Conservation (phyloP, 2,797 vertebrate genomes). For the Falco rusticolus region DNA sequence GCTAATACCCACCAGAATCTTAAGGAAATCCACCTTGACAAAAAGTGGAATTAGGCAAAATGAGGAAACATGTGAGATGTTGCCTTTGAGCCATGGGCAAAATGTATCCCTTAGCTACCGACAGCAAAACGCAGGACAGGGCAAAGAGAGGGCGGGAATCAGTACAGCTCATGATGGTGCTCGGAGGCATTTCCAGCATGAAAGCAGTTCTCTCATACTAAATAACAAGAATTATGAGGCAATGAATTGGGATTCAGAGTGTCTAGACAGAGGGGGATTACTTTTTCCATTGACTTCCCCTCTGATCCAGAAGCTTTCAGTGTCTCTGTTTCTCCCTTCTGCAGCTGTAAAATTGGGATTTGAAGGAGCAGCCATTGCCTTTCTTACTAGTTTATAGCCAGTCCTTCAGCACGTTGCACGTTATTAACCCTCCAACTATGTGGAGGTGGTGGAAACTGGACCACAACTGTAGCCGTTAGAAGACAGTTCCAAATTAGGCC, state of each 20-base stretch:
- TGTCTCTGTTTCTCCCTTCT: background rate
- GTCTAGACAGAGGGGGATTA: background rate
- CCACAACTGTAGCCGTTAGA: background rate
- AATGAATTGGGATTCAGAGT: background rate
- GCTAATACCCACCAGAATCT: background rate
- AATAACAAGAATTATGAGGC: background rate
- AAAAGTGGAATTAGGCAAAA: background rate
- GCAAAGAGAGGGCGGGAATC: background rate
- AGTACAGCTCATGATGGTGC: accelerated
- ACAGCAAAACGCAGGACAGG: background rate
- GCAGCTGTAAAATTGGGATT: background rate
- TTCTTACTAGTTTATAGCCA: background rate
- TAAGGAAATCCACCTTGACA: background rate
- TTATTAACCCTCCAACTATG: background rate
- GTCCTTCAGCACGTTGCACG: background rate
- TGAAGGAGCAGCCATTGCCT: background rate
- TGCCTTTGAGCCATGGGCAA: background rate
- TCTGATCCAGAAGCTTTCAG: background rate
- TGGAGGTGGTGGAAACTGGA: background rate
- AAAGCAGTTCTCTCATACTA: background rate
- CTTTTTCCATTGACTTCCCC: background rate
- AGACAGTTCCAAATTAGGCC: background rate
- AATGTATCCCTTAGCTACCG: background rate
- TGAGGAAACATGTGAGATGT: background rate
- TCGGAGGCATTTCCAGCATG: background rate